Evolutionary conservation across 2,797 vertebrate genomes (phyloP).

Genomic region (Meriones psammophilus): DNA sequence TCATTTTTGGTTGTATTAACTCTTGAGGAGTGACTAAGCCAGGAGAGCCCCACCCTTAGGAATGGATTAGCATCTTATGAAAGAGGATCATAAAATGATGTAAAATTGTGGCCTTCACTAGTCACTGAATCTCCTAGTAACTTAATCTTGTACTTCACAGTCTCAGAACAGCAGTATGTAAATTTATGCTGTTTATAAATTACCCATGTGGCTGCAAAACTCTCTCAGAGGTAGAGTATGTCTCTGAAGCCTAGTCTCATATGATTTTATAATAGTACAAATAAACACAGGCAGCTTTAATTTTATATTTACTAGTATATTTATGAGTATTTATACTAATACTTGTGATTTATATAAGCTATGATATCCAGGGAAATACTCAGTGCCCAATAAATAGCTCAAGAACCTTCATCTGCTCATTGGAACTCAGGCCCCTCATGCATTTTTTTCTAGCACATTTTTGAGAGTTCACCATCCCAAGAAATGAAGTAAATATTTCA

Average conservation of each 20-base stretch:
- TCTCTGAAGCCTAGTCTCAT: neutral
- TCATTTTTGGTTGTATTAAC: neutral
- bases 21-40: neutral
- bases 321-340: neutral
- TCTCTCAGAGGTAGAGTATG: neutral
- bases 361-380: neutral
- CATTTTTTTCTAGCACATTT: neutral
- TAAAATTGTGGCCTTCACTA: neutral
- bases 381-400: neutral
- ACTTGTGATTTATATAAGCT: neutral
- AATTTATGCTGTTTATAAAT: neutral
- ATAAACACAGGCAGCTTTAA: neutral
- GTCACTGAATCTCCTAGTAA: neutral
- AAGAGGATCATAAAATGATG: neutral
- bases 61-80: neutral
- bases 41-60: neutral
- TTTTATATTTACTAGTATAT: too few species aligned
- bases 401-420: neutral
- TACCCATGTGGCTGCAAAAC: neutral
- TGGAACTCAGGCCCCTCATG: neutral
- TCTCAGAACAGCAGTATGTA: neutral
- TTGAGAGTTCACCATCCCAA: neutral
- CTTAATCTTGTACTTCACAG: neutral
- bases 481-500: constrained; percentile 28
- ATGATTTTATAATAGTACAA: neutral